Evolutionary conservation across 2,797 vertebrate species (phyloP).

Genomic region (Lagocephalus sceleratus): DNA sequence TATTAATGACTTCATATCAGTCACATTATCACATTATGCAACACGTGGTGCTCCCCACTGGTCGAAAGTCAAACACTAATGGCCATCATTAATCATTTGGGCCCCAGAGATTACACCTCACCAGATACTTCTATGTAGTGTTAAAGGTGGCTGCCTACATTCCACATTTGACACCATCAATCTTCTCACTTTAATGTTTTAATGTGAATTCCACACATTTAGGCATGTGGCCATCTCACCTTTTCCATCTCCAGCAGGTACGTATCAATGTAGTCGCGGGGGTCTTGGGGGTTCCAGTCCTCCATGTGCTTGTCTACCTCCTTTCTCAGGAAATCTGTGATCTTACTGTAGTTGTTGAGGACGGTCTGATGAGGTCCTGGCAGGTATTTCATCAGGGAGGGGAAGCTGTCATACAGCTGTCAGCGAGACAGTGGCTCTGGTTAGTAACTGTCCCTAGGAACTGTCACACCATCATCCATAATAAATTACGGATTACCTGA

Average conservation of each 20-base stretch:
- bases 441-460: constrained; percentile 32
- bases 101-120: too few relatives aligned
- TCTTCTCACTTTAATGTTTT: too few relatives aligned
- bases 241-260: constrained; percentile 80
- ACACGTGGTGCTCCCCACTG: too few relatives aligned
- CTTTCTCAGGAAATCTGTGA: constrained; percentile 66
- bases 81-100: too few relatives aligned
- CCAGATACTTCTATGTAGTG: too few relatives aligned
- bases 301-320: constrained; percentile 73
- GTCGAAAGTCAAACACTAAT: too few relatives aligned
- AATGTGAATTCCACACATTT: too few relatives aligned
- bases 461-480: background rate
- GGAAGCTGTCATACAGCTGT: constrained; percentile 81
- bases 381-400: constrained; percentile 70
- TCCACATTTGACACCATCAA: too few relatives aligned
- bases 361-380: constrained; percentile 78
- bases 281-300: constrained; percentile 75
- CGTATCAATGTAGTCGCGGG: constrained; percentile 79
- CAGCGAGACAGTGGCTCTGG: background rate
- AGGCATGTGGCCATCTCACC: constrained; percentile 50
- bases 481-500: constrained; percentile 63
- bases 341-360: constrained; percentile 65
- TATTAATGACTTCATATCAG: too few relatives aligned
- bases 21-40: too few relatives aligned
- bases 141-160: too few relatives aligned